Evolutionary conservation across 1,140 invertebrate species (phyloP), one percentile per base, ranked within the genome.

Genomic region (Drosophila insularis): DNA sequence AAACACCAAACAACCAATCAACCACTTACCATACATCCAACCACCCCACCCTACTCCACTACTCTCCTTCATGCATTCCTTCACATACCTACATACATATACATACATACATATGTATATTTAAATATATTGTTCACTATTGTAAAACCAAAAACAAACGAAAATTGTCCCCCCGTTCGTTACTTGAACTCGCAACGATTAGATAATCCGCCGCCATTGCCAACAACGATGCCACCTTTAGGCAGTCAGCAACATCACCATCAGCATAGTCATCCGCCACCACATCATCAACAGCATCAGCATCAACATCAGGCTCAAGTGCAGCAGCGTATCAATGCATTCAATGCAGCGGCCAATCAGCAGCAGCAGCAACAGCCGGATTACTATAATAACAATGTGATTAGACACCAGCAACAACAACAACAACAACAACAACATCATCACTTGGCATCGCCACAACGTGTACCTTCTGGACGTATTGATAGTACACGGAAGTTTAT

Each of bases 201-300:
- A 91, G 89, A 91, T 78, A 90, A 91, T 84, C 90, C 91, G 75
- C 91, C 91, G 74, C 91, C 91, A 78, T 82, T 92, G 77, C 91
- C 91, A 71, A 81, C 91, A 55, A 91, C 91, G 62, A 90, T 91
- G 85, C 91, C 91, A 68, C 91, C 91, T 4, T 68, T 89, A 64
- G 86, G 86, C 68, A 80, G 81, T 66, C 78, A 78, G 21, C 71
- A 77, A 27, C 74, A 71, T 35, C 79, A 81, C 46, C 68, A 74
- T 54, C 81, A 80, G 56, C 79, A 89, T 56, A 68, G 65, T 63
- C 80, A 82, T 82, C 81, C 80, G 39, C 55, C 73, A 40, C 73
- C 73, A 40, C 73, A 66, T 37, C 60, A 55, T 14, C 70, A 35
- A 35, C 32, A 35, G 32, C 32, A 35, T 35, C 32, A 55, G 17